Evolutionary conservation across 2,113 vertebrate species (phyloP), one percentile per base, ranked within the genome.

Genomic region (Ciconia stormi): DNA sequence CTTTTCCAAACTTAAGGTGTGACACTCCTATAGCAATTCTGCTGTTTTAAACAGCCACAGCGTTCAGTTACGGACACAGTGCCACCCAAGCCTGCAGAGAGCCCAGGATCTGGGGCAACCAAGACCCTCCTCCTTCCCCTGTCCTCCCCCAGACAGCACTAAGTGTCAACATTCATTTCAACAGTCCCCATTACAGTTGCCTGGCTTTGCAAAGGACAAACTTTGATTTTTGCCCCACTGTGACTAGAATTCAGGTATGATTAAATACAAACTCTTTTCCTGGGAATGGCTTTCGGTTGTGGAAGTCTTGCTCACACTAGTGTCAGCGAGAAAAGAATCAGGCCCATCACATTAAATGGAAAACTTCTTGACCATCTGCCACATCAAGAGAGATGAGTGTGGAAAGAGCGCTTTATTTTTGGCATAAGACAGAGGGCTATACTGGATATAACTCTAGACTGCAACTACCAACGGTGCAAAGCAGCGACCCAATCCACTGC

Each of bases 1-100:
- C 83, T 97, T 97, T 96, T 95, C 95, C 95, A 95, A 93, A 92
- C 83, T 36, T 26, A 36, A 94, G 94, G 50, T 67, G 74, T 91
- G 96, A 95, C 76, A 71, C 87, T 91, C 38, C 66, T 69, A 52
- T 16, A 93, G 87, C 70, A 82, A 84, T 82, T 90, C 94, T 77
- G 86, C 90, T 70, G 88, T 58, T 90, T 83, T n/a, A 61, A 91
- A 95, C 76, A 96, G 91, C 95, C 88, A 88, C 84, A 78, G 84
- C 61, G 0, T 56, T 93, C 73, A 87, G 71, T 74, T 46, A 52
- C 11, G 8, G 79, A 71, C 78, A 30, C 2, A 22, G 66, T 84
- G 88, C 83, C 82, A 87, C 65, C 56, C 30, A n/a, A 74, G 63
- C 59, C 82, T 79, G n/a, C 49, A 72, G 38, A 91, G 67, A 46